phyloP scores from a whole-genome alignment of 2,113 vertebrate genomes.

The Macrotus californicus region DNA sequence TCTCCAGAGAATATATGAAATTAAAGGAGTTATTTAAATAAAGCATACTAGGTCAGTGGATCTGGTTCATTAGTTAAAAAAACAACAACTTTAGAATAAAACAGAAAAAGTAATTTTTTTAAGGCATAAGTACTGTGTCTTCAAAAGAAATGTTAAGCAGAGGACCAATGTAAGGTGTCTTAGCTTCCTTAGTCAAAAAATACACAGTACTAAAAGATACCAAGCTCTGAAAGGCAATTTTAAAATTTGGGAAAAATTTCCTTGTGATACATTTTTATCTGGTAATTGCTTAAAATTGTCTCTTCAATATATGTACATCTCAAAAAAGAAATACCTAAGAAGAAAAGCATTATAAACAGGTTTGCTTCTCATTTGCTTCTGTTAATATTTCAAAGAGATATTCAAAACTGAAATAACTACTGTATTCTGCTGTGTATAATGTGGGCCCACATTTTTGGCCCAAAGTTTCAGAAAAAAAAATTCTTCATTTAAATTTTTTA shows the following conservation, averaged over 20 bases:
- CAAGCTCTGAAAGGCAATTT: neutral
- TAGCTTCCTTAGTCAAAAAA: neutral
- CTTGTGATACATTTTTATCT: neutral
- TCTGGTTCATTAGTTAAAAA: neutral
- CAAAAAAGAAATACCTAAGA: neutral
- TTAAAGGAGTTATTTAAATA: conserved; percentile 32
- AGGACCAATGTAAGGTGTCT: neutral
- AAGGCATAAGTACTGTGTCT: neutral
- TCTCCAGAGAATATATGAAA: neutral
- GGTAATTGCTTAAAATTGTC: neutral
- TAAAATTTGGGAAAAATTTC: neutral
- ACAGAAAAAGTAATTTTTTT: neutral
- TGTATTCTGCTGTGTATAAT: too few relatives aligned
- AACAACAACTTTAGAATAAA: neutral
- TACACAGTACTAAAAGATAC: neutral
- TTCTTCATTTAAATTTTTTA: too few relatives aligned
- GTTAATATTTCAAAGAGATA: neutral
- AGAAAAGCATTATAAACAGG: neutral
- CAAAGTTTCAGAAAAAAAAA: too few relatives aligned
- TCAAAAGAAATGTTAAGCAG: neutral
- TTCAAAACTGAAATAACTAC: neutral
- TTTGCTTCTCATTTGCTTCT: neutral
- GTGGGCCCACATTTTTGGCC: too few relatives aligned
- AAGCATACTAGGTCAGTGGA: neutral
- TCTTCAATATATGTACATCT: neutral